phyloP scores from a whole-genome alignment of 2,888 invertebrate genomes.

The Andrena camellia region DNA sequence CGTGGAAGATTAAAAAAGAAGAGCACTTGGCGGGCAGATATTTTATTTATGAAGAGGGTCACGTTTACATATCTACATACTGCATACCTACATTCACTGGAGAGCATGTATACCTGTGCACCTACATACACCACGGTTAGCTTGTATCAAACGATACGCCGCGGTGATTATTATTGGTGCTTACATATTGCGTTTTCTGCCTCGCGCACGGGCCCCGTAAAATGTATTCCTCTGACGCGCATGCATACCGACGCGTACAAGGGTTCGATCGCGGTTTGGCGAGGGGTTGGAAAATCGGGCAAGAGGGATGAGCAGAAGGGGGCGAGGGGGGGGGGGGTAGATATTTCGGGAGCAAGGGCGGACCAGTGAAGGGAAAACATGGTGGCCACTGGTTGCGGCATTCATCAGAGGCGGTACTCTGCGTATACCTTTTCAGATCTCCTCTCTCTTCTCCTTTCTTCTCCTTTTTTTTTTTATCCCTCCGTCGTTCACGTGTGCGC shows the following conservation, averaged over 20 bases:
- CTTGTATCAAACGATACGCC: slow-evolving; percentile 24
- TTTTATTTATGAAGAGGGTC: slow-evolving; percentile 1
- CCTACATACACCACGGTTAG: slow-evolving; percentile 13
- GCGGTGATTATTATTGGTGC: slow-evolving; percentile 52
- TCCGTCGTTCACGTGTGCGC: slow-evolving; percentile 62
- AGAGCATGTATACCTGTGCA: no score
- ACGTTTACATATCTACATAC: not conserved
- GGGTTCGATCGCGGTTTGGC: slow-evolving; percentile 73
- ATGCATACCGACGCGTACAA: slow-evolving; percentile 65
- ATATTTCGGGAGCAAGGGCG: slow-evolving; percentile 70
- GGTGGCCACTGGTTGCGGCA: slow-evolving; percentile 82
- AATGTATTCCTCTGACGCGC: slow-evolving; percentile 63
- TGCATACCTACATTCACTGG: no score
- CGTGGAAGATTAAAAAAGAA: not conserved
- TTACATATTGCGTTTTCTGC: slow-evolving; percentile 35
- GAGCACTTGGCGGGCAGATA: not conserved
- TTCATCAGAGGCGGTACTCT: slow-evolving; percentile 82
- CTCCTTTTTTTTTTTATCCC: slow-evolving; percentile 53
- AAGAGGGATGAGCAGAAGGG: slow-evolving; percentile 60
- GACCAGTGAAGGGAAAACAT: slow-evolving; percentile 73
- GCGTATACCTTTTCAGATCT: slow-evolving; percentile 71
- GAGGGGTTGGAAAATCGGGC: slow-evolving; percentile 71
- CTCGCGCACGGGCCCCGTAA: slow-evolving; percentile 38
- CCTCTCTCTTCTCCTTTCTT: slow-evolving; percentile 36
- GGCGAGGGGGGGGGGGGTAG: not conserved